phyloP scores from a whole-genome alignment of 2,888 invertebrate species.

The Hirtodrosophila confusa region DNA sequence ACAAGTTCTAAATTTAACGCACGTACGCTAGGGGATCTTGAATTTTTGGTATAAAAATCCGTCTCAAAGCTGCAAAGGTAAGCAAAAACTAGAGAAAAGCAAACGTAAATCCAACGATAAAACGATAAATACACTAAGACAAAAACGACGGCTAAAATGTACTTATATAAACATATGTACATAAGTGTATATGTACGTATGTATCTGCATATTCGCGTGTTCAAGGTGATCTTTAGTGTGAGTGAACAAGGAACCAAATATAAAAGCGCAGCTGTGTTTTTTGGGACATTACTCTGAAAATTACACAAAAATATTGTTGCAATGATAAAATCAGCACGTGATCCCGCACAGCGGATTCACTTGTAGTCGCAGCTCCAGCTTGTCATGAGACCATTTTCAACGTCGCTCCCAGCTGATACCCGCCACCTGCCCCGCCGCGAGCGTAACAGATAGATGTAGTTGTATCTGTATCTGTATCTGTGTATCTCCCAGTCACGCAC shows the following conservation, averaged over 20 bases:
- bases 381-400: conserved; percentile 61
- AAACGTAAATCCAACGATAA: conserved; percentile 25
- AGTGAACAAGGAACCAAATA: conserved; percentile 16
- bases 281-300: not conserved
- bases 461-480: conserved; percentile 38
- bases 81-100: conserved; percentile 43
- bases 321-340: conserved; percentile 53
- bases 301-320: not conserved
- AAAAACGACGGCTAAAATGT: conserved; percentile 22
- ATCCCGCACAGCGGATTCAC: conserved; percentile 31
- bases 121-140: conserved; percentile 36
- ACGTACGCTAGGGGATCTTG: conserved; percentile 62
- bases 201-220: conserved; percentile 18
- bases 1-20: conserved; percentile 80
- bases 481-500: conserved; percentile 58
- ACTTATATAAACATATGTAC: not conserved
- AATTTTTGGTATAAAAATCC: conserved; percentile 58
- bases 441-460: conserved; percentile 23
- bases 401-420: conserved; percentile 50
- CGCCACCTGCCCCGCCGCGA: conserved; percentile 24
- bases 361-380: conserved; percentile 17
- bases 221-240: conserved; percentile 66
- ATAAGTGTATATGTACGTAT: not conserved
- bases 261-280: conserved; percentile 7
- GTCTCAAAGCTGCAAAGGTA: conserved; percentile 70